Evolutionary conservation across 2,797 vertebrate species (phyloP), one percentile per base, ranked within the genome.

Genomic region (Periophthalmus magnuspinnatus): DNA sequence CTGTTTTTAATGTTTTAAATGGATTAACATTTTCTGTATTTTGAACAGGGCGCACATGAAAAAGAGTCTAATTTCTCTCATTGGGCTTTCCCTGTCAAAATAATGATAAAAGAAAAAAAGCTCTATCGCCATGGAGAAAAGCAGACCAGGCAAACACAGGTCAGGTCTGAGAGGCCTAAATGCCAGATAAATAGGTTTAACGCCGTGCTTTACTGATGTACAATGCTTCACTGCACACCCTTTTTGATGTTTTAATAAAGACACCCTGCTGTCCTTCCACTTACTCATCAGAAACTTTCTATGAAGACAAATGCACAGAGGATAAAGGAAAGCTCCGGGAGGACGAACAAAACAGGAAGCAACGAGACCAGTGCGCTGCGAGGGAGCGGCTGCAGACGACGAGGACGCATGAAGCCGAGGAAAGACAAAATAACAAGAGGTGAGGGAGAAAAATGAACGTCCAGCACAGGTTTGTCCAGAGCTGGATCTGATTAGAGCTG

Each of bases 401-500:
- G 11, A 10, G 59, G 11, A 61, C 59, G 61, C 34, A 61, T 61
- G 59, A 61, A 22, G 34, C 2, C 10, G 59, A 41, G 34, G 59
- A 61, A 38, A 61, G 61, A 45, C 41, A 64, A 64, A 48, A 21
- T 64, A 17, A 64, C 61, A 64, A 64, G 24, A 64, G 22, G 62
- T 64, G 62, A 64, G 24, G 7, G 62, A 45, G 62, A 64, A 64
- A 64, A 64, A 48, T 64, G 41, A 61, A 36, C 13, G 34, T 11
- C 59, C 36, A 3, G n/a, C 11, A 13, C n/a, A 65, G 63, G 63
- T 65, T 63, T 65, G 63, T 90, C 86, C 77, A 88, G 84, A 91
- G 90, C 93, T 94, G 94, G 86, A 64, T 93, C 90, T 92, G 89
- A 94, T 94, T 94, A 94, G 86, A 10, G 82, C 78, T 89, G 76